Conservation (phyloP, 1,140 invertebrate genomes). For the Drosophila nikananu region DNA sequence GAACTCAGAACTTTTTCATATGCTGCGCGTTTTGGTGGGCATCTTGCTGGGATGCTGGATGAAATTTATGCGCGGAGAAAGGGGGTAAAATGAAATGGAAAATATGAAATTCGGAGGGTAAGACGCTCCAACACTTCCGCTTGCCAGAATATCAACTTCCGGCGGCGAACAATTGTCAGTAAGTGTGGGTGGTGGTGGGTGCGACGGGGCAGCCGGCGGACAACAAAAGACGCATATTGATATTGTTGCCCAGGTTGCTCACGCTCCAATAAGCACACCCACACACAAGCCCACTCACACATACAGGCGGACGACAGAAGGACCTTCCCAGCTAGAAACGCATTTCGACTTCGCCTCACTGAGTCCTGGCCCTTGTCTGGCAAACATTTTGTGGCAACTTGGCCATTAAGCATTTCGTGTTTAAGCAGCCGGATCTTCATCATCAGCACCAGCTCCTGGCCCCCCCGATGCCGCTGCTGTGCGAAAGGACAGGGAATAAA, state of each 20-base stretch:
- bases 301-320: conserved; percentile 25
- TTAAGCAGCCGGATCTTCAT: conserved; percentile 33
- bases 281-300: neutral
- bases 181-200: neutral
- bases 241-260: conserved; percentile 76
- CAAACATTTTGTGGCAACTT: conserved; percentile 79
- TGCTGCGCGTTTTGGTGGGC: conserved; percentile 34
- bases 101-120: conserved; percentile 60
- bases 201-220: conserved; percentile 2
- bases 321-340: conserved; percentile 64
- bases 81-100: conserved; percentile 41
- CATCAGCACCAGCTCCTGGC: neutral
- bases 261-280: conserved; percentile 60
- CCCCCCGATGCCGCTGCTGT: neutral
- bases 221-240: conserved; percentile 74
- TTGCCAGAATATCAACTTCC: conserved; percentile 75
- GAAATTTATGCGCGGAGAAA: conserved; percentile 64
- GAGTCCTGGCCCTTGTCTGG: conserved; percentile 43
- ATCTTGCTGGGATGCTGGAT: conserved; percentile 34
- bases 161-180: conserved; percentile 71
- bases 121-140: conserved; percentile 67
- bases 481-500: conserved; percentile 37
- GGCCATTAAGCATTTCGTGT: conserved; percentile 75
- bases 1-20: conserved; percentile 29
- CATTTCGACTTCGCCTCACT: conserved; percentile 75